A percentile compares a stretch with the other conserved stretches of the same genome.
phyloP scores from a whole-genome alignment of 2,797 vertebrate genomes.

The Pachyuromys duprasi region DNA sequence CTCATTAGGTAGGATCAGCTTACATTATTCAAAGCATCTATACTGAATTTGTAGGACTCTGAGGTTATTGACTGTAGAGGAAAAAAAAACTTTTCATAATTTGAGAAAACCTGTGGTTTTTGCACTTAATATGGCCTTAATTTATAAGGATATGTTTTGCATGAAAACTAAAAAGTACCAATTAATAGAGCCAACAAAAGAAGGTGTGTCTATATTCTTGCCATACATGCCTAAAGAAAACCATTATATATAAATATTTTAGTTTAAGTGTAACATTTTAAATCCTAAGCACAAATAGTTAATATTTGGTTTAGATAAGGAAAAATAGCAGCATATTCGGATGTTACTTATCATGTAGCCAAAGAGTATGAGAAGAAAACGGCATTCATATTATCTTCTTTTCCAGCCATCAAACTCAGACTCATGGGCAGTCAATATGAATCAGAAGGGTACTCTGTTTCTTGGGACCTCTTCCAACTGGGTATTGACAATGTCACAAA shows the following conservation, averaged over 20 bases:
- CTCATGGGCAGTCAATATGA: not conserved
- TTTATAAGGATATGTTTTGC: too few species aligned
- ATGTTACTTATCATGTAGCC: not conserved
- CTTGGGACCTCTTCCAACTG: not conserved
- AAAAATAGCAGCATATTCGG: not conserved
- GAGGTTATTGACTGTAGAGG: conserved; percentile 69
- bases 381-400: not conserved
- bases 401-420: not conserved
- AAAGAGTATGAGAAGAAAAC: not conserved
- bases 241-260: conserved; percentile 43
- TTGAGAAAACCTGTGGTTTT: conserved; percentile 65
- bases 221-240: conserved; percentile 17
- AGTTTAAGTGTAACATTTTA: conserved; percentile 40
- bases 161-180: conserved; percentile 60
- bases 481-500: not conserved
- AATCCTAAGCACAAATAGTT: conserved; percentile 18
- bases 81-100: conserved; percentile 77
- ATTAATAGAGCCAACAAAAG: conserved; percentile 47
- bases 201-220: conserved; percentile 4
- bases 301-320: not conserved
- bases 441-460: not conserved
- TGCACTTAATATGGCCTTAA: conserved; percentile 47
- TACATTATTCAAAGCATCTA: conserved; percentile 70
- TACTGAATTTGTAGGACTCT: conserved; percentile 62
- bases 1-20: conserved; percentile 13